Base-by-base conservation (phyloP, 2,797 vertebrate genomes). In the Channa striata region DNA sequence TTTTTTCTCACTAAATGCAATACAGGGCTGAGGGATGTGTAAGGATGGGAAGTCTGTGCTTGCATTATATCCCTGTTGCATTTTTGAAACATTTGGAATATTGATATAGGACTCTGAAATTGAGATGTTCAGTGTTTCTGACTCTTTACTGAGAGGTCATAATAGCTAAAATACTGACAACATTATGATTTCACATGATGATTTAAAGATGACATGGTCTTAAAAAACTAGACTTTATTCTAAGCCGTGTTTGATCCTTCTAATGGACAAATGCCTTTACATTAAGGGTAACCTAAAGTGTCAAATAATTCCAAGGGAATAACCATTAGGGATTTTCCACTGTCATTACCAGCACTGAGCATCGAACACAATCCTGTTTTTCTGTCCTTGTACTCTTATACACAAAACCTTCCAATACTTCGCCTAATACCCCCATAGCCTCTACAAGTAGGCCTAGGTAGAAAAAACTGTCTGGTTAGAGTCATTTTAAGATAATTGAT, bases 151-250 rank as follows among this genome's bases (percentile, higher is more conserved):
- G 42, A 68, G 39, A 19, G 16, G 30, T 11, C 33, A 47, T 30
- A 30, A 47, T 54, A 47, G 13, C 8, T 21, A 30, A 13, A 43
- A 37, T 25, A 58, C 5, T 17, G 13, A 5, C 7, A 59, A 62
- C 48, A 37, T 49, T 37, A 62, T 21, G 6, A 61, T 68, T 21
- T 58, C 17, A 68, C 20, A 19, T 6, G 11, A 47, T 14, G 34
- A 49, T 11, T 4, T 30, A 30, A 30, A 30, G 25, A 6, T 30
- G 25, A 30, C 25, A 30, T n/a, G 6, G 25, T 30, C 25, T 30
- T 30, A 25, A 34, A 12, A 51, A 5, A n/a, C 4, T 19, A 46
- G 39, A 43, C 12, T 8, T 10, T n/a, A n/a, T n/a, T 39, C 2
- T 61, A 11, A 14, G 34, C 37, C 2, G 17, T 25, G 47, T 40